Conservation (phyloP, 1,140 invertebrate species). For the Tetramorium alpestre region DNA sequence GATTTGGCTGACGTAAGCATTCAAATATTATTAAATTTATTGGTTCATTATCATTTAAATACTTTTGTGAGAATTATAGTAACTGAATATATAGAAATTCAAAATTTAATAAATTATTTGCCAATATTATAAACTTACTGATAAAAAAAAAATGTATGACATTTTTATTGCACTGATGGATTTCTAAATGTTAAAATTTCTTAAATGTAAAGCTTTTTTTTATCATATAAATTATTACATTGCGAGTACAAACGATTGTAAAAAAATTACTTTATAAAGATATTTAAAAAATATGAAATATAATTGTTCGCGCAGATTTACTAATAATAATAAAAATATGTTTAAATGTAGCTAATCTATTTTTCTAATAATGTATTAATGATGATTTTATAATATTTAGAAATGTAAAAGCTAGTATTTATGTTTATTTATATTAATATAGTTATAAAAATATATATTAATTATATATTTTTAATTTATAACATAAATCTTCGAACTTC, state of each 20-base stretch:
- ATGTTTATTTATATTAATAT: slow-evolving; percentile 14
- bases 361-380: slow-evolving; percentile 43
- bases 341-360: slow-evolving; percentile 16
- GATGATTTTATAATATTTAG: not conserved
- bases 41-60: not conserved
- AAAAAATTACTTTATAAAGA: not conserved
- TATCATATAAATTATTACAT: not conserved
- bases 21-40: not conserved
- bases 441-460: not conserved
- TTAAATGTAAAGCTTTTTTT: not conserved
- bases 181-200: not conserved
- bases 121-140: no score
- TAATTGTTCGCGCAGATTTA: not conserved
- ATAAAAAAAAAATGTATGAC: not conserved
- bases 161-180: not conserved
- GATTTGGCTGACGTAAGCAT: not conserved
- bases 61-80: not conserved
- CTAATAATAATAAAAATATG: slow-evolving; percentile 7
- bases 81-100: not conserved
- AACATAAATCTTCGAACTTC: not conserved
- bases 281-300: not conserved
- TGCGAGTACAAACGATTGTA: slow-evolving; percentile 15
- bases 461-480: not conserved
- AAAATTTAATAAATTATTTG: not conserved
- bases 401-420: not conserved